Evolutionary conservation across 2,888 invertebrate species (phyloP).

Genomic region (Stratiomys singularior): DNA sequence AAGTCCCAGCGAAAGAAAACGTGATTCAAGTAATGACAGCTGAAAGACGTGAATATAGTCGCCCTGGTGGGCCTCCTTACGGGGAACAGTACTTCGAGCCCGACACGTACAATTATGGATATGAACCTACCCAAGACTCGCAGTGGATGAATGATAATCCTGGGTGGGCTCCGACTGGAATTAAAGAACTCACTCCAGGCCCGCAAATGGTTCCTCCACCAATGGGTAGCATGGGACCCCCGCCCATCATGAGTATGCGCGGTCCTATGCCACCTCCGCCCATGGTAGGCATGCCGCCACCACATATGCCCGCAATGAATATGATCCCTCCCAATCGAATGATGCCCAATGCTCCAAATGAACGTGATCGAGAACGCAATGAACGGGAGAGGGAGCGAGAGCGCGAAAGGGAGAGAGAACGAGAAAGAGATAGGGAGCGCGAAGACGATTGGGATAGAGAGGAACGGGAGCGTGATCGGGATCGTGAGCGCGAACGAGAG

Average conservation of each 20-base stretch:
- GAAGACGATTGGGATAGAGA: conserved; percentile 62
- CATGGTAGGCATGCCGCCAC: conserved; percentile 55
- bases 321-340: conserved; percentile 54
- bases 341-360: conserved; percentile 55
- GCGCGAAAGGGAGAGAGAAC: conserved; percentile 67
- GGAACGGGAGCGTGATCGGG: conserved; percentile 64
- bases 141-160: conserved; percentile 73
- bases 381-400: conserved; percentile 59
- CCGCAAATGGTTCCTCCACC: conserved; percentile 63
- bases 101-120: conserved; percentile 68
- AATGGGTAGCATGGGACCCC: conserved; percentile 60
- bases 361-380: conserved; percentile 64
- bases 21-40: conserved; percentile 94
- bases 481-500: conserved; percentile 50
- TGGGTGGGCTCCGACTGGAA: conserved; percentile 74
- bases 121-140: conserved; percentile 78
- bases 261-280: conserved; percentile 57
- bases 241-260: conserved; percentile 57
- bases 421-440: conserved; percentile 63
- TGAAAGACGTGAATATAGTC: conserved; percentile 86
- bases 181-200: conserved; percentile 77
- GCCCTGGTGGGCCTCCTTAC: conserved; percentile 68
- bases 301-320: conserved; percentile 58
- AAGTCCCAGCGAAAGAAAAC: conserved; percentile 73
- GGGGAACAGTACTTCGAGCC: conserved; percentile 65